Conservation (phyloP, 2,888 invertebrate species). For the Phortica okadai region DNA sequence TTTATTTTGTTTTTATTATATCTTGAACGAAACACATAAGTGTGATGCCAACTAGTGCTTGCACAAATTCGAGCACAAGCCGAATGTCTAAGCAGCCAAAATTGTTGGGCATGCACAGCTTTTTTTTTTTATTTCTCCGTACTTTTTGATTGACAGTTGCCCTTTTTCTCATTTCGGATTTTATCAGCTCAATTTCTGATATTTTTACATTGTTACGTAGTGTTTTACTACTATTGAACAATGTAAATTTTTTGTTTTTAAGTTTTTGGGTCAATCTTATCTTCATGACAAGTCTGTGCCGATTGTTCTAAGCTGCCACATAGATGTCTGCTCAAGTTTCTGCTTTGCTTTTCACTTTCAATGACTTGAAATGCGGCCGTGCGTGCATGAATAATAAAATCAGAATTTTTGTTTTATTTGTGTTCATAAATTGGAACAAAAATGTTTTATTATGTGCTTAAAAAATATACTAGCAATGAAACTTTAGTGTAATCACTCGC, state of each 20-base stretch:
- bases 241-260: conserved; percentile 4
- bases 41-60: too few relatives aligned
- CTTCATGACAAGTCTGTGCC: conserved; percentile 23
- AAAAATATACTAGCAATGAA: too few relatives aligned
- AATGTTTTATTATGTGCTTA: too few relatives aligned
- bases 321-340: conserved; percentile 9
- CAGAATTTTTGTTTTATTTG: too few relatives aligned
- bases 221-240: background rate
- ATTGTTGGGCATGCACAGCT: too few relatives aligned
- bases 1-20: too few relatives aligned
- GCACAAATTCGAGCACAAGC: too few relatives aligned
- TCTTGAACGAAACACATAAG: too few relatives aligned
- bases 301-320: conserved; percentile 16
- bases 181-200: conserved; percentile 8
- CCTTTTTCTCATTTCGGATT: conserved; percentile 1
- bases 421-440: too few relatives aligned
- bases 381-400: too few relatives aligned
- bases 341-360: conserved; percentile 20
- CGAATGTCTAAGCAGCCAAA: too few relatives aligned
- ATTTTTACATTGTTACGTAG: background rate
- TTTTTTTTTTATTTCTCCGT: conserved; percentile 20
- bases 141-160: conserved; percentile 26
- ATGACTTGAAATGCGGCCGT: background rate
- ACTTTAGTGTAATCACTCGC: too few relatives aligned
- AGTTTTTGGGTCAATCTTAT: conserved; percentile 67